Evolutionary conservation across 2,888 invertebrate genomes (phyloP).

Genomic region (Nasonia oneida): DNA sequence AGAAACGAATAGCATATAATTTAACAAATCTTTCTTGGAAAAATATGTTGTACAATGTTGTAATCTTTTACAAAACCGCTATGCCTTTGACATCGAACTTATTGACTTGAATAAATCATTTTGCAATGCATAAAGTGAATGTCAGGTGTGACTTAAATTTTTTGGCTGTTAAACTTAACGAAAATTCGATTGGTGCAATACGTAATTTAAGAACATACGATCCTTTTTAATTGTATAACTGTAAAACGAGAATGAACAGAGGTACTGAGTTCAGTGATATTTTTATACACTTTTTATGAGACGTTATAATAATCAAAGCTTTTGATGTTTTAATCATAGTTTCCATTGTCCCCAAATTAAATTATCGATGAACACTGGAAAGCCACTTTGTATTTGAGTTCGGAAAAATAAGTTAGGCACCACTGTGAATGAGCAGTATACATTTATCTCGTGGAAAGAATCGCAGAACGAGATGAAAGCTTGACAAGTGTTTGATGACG

Average conservation of each 20-base stretch:
- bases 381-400: not conserved
- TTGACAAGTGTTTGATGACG: not conserved
- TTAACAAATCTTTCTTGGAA: conserved; percentile 12
- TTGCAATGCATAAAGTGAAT: not conserved
- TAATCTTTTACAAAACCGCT: not conserved
- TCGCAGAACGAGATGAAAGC: conserved; percentile 2
- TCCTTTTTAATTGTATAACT: not conserved
- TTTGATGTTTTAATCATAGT: not conserved
- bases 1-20: conserved; percentile 48
- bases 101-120: not conserved
- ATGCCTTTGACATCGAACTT: not conserved
- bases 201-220: conserved; percentile 7
- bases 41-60: not conserved
- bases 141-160: conserved; percentile 9
- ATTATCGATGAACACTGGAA: not conserved
- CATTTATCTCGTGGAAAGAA: not conserved
- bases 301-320: not conserved
- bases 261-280: conserved; percentile 12
- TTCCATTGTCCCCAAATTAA: not conserved
- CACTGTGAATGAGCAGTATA: conserved; percentile 12
- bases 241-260: not conserved
- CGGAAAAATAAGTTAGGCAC: conserved; percentile 35
- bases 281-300: conserved; percentile 8
- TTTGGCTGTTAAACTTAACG: conserved; percentile 13
- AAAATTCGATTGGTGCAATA: conserved; percentile 31